Conservation (phyloP, 2,797 vertebrate species). For the Sorex maritimensis region DNA sequence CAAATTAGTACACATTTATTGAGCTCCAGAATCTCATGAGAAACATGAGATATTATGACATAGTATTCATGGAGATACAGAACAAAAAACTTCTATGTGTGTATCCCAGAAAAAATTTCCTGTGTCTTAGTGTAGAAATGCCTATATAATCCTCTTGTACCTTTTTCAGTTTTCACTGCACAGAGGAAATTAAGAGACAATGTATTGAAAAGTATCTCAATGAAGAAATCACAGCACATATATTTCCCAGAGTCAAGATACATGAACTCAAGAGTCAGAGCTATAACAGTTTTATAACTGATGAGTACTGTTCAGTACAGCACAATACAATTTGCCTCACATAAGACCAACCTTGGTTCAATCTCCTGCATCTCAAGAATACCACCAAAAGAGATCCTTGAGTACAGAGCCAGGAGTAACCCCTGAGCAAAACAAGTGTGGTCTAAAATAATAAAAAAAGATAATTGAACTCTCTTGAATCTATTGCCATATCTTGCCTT, state of each 20-base stretch:
- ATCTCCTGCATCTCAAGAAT: too few relatives aligned
- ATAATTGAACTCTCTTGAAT: background rate
- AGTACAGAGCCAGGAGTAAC: too few relatives aligned
- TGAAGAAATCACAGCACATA: conserved; percentile 43
- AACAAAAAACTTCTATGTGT: background rate
- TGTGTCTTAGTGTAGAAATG: background rate
- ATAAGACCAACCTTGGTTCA: too few relatives aligned
- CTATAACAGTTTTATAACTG: too few relatives aligned
- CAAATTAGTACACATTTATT: conserved; percentile 4
- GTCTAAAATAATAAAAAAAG: too few relatives aligned
- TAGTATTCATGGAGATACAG: background rate
- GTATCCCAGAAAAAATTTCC: background rate
- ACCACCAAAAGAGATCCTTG: too few relatives aligned
- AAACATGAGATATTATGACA: background rate
- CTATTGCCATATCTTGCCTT: background rate
- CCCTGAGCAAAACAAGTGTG: too few relatives aligned
- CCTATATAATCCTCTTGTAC: background rate
- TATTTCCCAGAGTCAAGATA: conserved; percentile 46
- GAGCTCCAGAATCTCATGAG: background rate
- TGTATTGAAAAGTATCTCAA: conserved; percentile 20
- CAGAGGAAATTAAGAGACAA: background rate
- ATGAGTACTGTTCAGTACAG: too few relatives aligned
- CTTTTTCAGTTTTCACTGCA: conserved; percentile 17
- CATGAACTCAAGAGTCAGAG: background rate
- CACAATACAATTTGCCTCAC: too few relatives aligned